Percentiles rank a stretch among this genome's conserved stretches.
Evolutionary conservation across 2,113 vertebrate species (phyloP).

Genomic region (Ammodytes marinus): DNA sequence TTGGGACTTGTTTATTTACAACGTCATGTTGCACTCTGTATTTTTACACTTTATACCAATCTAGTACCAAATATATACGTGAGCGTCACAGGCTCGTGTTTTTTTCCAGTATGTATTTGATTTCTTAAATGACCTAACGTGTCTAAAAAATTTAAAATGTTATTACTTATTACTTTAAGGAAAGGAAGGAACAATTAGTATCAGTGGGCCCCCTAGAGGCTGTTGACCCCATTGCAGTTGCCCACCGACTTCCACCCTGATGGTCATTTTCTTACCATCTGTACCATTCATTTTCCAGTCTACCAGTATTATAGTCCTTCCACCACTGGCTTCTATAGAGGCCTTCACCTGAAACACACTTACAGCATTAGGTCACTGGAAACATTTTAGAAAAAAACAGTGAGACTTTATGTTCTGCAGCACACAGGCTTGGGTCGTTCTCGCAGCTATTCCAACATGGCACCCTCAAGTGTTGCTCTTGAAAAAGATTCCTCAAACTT

Average conservation of each 20-base stretch:
- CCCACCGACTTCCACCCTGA: slow-evolving; percentile 54
- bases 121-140: no score
- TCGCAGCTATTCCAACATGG: slow-evolving; percentile 56
- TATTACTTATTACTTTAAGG: background rate
- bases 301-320: background rate
- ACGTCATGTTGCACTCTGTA: no score
- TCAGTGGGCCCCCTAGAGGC: slow-evolving; percentile 71
- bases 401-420: slow-evolving; percentile 47
- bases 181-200: slow-evolving; percentile 48
- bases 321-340: slow-evolving; percentile 30
- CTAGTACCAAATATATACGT: no score
- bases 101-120: no score
- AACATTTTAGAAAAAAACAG: slow-evolving; percentile 47
- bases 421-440: slow-evolving; percentile 16
- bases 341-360: slow-evolving; percentile 38
- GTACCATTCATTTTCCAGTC: slow-evolving; percentile 40
- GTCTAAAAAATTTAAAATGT: no score
- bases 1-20: no score
- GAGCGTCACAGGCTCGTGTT: no score
- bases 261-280: slow-evolving; percentile 52
- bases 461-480: slow-evolving; percentile 62
- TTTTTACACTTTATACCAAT: no score
- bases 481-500: slow-evolving; percentile 60
- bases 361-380: slow-evolving; percentile 57
- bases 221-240: slow-evolving; percentile 48